phyloP scores from a whole-genome alignment of 2,888 invertebrate genomes.

The Lottia scabra region DNA sequence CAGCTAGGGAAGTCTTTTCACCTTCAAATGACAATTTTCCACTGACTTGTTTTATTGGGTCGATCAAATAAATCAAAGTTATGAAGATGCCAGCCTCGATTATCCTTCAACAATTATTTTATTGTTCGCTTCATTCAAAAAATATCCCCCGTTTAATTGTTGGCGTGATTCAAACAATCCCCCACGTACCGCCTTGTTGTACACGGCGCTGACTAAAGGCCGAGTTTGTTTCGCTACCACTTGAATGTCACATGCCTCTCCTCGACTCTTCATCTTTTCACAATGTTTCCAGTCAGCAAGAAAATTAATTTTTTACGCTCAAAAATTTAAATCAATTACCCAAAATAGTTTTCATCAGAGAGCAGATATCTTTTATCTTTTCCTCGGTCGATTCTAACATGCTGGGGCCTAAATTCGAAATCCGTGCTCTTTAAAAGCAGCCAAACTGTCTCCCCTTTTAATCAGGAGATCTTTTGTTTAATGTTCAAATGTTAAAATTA shows the following conservation, averaged over 20 bases:
- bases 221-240: not conserved
- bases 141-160: not conserved
- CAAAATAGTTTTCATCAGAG: no score
- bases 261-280: not conserved
- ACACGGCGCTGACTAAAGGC: not conserved
- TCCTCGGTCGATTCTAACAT: no score
- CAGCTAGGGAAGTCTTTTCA: not conserved
- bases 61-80: slow-evolving; percentile 4
- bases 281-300: not conserved
- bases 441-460: no score
- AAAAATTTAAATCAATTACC: not conserved
- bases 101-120: not conserved
- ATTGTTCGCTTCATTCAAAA: not conserved
- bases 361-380: no score
- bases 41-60: not conserved
- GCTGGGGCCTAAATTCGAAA: no score
- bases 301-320: slow-evolving; percentile 2
- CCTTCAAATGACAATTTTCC: slow-evolving; percentile 3
- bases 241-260: not conserved
- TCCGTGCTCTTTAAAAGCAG: no score
- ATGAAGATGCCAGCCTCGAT: not conserved
- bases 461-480: no score
- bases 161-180: not conserved
- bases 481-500: no score
- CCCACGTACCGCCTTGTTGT: no score